A percentile compares a stretch with the other conserved stretches of the same genome.
Evolutionary conservation across 2,113 vertebrate genomes (phyloP).

Genomic region (Cyanoramphus novaezelandiae): DNA sequence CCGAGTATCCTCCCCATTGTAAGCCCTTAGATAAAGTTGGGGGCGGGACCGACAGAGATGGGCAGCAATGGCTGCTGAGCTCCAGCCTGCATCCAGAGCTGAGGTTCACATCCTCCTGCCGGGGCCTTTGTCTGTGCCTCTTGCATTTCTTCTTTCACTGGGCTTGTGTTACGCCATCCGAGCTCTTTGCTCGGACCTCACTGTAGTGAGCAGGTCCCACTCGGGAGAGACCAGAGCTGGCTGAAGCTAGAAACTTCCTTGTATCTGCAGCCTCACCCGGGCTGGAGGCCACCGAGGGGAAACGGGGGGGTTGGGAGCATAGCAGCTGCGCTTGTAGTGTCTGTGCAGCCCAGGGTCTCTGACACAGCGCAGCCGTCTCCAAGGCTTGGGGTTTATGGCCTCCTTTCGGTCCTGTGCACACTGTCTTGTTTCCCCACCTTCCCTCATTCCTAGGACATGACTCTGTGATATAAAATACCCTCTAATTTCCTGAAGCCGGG

Average conservation of each 20-base stretch:
- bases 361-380: neutral
- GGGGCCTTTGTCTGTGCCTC: neutral
- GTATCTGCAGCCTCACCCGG: neutral
- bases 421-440: conserved; percentile 13
- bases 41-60: neutral
- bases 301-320: neutral
- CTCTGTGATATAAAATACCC: conserved; percentile 44
- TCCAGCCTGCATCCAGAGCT: neutral
- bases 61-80: neutral
- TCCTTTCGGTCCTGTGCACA: neutral
- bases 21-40: neutral
- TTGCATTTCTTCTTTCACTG: neutral
- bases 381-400: neutral
- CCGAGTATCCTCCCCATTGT: accelerated
- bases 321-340: conserved; percentile 1
- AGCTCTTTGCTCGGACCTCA: neutral
- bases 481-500: conserved; percentile 35
- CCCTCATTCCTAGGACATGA: conserved; percentile 42
- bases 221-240: conserved; percentile 2
- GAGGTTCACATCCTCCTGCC: neutral
- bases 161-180: neutral
- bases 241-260: neutral
- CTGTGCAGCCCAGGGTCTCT: neutral
- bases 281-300: conserved; percentile 43
- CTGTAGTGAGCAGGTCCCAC: neutral